Evolutionary conservation across 2,113 vertebrate genomes (phyloP).

Genomic region (Pao palembangensis): DNA sequence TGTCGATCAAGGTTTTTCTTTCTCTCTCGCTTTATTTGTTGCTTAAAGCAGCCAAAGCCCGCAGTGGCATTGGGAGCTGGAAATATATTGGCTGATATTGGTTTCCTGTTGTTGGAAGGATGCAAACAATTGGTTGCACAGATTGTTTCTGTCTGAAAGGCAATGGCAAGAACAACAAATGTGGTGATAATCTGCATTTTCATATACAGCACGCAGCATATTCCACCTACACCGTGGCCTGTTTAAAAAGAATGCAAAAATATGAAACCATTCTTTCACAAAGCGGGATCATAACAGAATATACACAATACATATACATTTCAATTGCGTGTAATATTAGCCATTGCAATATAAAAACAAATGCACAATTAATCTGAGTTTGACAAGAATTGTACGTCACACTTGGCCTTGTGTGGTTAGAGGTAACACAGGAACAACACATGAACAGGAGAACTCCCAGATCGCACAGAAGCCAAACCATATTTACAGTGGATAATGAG

Average conservation of each 20-base stretch:
- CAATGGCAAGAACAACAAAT: conserved; percentile 27
- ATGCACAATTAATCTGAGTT: no score
- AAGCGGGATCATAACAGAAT: no score
- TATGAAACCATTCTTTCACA: no score
- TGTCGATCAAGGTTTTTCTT: conserved; percentile 39
- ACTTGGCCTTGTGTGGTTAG: conserved; percentile 19
- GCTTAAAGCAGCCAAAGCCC: conserved; percentile 23
- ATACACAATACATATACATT: no score
- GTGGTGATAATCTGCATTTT: no score
- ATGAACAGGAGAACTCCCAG: no score
- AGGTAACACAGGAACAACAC: conserved; percentile 4
- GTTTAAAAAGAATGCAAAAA: no score
- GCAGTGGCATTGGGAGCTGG: conserved; percentile 34
- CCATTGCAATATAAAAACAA: background rate
- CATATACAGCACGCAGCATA: no score
- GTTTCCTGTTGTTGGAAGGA: conserved; percentile 26
- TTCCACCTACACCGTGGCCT: no score
- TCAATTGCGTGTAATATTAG: no score
- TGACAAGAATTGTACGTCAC: conserved; percentile 26
- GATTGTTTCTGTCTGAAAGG: conserved; percentile 35
- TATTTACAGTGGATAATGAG: background rate
- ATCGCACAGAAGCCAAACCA: background rate
- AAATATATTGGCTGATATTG: conserved; percentile 32
- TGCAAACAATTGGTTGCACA: conserved; percentile 38
- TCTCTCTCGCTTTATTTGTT: background rate